Conservation (phyloP, 2,888 invertebrate species). For the Meiosimyza platycephala region DNA sequence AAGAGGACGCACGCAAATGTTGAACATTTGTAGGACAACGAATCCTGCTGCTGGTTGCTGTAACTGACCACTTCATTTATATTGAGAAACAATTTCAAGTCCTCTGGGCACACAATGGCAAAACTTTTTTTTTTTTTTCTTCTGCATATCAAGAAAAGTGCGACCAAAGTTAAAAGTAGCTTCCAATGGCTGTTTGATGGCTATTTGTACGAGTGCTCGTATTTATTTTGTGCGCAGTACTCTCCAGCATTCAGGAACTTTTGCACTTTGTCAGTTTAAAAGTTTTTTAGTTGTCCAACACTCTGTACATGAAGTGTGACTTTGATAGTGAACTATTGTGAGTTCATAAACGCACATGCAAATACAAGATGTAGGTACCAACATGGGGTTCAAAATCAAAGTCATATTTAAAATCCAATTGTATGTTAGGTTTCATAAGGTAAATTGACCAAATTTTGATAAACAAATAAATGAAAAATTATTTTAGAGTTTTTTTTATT, state of each 20-base stretch:
- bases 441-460: too few relatives aligned
- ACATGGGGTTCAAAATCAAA: slow-evolving; percentile 9
- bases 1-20: too few relatives aligned
- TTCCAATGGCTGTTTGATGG: too few relatives aligned
- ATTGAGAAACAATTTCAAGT: slow-evolving; percentile 21
- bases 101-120: slow-evolving; percentile 13
- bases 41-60: neutral
- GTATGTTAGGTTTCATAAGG: too few relatives aligned
- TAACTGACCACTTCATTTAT: slow-evolving; percentile 15
- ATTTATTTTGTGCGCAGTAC: too few relatives aligned
- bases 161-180: too few relatives aligned
- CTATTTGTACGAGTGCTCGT: too few relatives aligned
- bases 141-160: slow-evolving; percentile 1
- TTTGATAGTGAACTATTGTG: slow-evolving; percentile 10
- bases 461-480: too few relatives aligned
- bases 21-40: neutral
- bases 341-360: neutral
- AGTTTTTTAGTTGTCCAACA: neutral
- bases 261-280: slow-evolving; percentile 9
- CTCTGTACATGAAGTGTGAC: slow-evolving; percentile 10
- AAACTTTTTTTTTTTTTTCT: neutral
- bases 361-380: neutral
- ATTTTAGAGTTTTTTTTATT: too few relatives aligned
- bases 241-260: slow-evolving; percentile 8
- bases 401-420: neutral